phyloP scores from a whole-genome alignment of 2,113 vertebrate genomes.

The Pimephales promelas region DNA sequence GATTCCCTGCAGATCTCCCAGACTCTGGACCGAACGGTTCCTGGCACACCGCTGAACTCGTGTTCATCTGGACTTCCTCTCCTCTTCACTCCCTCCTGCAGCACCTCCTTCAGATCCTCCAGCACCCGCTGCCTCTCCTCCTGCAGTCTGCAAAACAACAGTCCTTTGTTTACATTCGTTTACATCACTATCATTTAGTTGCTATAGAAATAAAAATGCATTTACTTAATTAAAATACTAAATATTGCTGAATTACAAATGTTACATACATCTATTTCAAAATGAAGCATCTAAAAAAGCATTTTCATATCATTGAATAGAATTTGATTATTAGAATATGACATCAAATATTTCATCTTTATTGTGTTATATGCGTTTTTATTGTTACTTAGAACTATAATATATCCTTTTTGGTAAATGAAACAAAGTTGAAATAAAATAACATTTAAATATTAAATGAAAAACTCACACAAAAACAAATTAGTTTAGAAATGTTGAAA shows the following conservation, averaged over 20 bases:
- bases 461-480: background rate
- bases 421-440: background rate
- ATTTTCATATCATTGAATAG: background rate
- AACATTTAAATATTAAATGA: background rate
- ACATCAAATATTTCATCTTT: background rate
- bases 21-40: slow-evolving; percentile 25
- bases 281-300: no score
- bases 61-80: slow-evolving; percentile 49
- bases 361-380: background rate
- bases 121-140: slow-evolving; percentile 68
- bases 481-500: background rate
- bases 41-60: slow-evolving; percentile 53
- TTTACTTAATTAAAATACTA: background rate
- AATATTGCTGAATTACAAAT: background rate
- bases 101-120: slow-evolving; percentile 64
- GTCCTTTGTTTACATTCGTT: background rate
- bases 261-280: background rate
- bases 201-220: background rate
- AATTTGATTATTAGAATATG: background rate
- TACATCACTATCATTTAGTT: background rate
- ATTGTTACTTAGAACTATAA: background rate
- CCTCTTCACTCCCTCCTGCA: slow-evolving; percentile 74
- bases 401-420: background rate
- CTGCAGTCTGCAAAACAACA: slow-evolving; percentile 57
- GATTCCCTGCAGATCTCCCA: slow-evolving; percentile 71